Conservation (phyloP, 2,113 vertebrate species). For the Calyptommatus sinebrachiatus region DNA sequence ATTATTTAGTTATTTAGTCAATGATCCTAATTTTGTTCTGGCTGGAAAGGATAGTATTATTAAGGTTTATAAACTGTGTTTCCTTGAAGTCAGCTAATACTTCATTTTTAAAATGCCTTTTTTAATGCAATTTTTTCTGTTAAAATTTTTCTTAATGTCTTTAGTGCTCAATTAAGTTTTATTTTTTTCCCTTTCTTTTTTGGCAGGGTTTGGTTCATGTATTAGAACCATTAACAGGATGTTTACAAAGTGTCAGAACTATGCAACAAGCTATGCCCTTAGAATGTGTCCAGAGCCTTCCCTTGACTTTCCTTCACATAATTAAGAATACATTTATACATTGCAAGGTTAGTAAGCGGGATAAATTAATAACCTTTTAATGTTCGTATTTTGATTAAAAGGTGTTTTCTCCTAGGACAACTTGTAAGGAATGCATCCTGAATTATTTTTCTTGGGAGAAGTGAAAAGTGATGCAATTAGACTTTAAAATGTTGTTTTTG, state of each 20-base stretch:
- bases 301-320: conserved; percentile 79
- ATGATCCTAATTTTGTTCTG: too few relatives aligned
- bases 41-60: not conserved
- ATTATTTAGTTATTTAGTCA: too few relatives aligned
- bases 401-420: not conserved
- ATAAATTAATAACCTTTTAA: not conserved
- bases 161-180: not conserved
- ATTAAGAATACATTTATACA: conserved; percentile 85
- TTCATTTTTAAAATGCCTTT: too few relatives aligned
- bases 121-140: too few relatives aligned
- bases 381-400: not conserved
- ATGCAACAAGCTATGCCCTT: conserved; percentile 72
- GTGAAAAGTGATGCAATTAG: not conserved
- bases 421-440: not conserved
- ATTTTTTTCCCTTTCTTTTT: not conserved
- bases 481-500: not conserved
- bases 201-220: conserved; percentile 81
- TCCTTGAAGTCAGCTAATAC: not conserved
- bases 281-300: conserved; percentile 80
- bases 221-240: conserved; percentile 76
- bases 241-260: conserved; percentile 76
- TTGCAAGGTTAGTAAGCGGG: conserved; percentile 82
- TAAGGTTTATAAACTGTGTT: not conserved
- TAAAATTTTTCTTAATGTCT: too few relatives aligned
- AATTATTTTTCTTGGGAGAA: not conserved